phyloP scores from a whole-genome alignment of 2,797 vertebrate species.

The Acestrorhynchus altus region DNA sequence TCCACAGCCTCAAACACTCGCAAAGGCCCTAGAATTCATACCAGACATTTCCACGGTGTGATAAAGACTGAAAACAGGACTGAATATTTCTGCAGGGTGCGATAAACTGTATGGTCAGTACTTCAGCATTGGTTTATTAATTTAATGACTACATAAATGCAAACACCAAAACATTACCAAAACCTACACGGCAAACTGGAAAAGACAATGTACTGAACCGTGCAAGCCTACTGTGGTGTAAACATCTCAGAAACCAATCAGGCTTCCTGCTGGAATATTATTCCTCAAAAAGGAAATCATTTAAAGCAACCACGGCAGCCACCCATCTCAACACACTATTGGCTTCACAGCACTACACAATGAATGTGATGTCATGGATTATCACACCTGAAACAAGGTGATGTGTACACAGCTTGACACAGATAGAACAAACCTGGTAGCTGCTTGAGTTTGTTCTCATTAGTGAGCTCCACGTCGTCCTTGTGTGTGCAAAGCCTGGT shows the following conservation, averaged over 20 bases:
- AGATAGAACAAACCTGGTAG: slow-evolving; percentile 81
- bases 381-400: neutral
- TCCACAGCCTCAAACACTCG: slow-evolving; percentile 87
- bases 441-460: slow-evolving; percentile 84
- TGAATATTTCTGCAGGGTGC: no score
- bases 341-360: neutral
- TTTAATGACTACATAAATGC: no score
- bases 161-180: no score
- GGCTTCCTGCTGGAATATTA: neutral
- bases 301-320: neutral
- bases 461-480: slow-evolving; percentile 93
- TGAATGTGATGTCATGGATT: neutral
- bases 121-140: no score
- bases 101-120: no score
- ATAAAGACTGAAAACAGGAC: neutral
- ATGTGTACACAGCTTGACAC: neutral
- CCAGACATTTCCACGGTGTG: neutral
- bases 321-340: neutral
- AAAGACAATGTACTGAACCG: no score
- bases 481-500: slow-evolving; percentile 96
- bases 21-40: slow-evolving; percentile 73
- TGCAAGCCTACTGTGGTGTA: neutral
- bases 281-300: neutral
- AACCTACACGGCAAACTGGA: no score
- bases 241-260: neutral